Evolutionary conservation across 1,140 invertebrate species (phyloP), one percentile per base, ranked within the genome.

Genomic region (Trichoplusia ni): DNA sequence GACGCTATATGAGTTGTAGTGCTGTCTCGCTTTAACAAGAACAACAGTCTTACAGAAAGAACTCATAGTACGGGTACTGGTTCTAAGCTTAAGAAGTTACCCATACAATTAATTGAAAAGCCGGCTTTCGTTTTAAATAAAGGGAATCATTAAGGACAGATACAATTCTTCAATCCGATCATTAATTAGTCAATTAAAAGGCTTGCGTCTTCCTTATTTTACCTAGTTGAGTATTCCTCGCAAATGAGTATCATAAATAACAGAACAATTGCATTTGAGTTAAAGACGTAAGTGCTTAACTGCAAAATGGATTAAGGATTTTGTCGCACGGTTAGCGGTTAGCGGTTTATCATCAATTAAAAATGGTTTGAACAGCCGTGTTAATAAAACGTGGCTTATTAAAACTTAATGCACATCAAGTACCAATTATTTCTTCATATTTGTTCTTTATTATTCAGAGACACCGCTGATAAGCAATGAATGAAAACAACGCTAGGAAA

Each of bases 161-260:
- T 76, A 75, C 77, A 71, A 71, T 73, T 71, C 61, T 64, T 75
- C 67, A 71, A 66, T 67, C 58, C 61, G 49, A 68, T 77, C 72
- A 79, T 84, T 84, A 84, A 84, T 82, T 84, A 81, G 75, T 79
- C 76, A 82, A 81, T 84, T 84, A 81, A 82, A 77, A 61, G 38
- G 66, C 58, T n/a, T 44, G 56, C 67, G 68, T 51, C 68, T 79
- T 76, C 73, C 77, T 79, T 77, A 77, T 76, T 79, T 81, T 73
- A 73, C 74, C 68, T 73, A 67, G 64, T 63, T 53, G 54, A 46
- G 65, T 67, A 62, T 75, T 71, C 64, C 61, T 64, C 67, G 74
- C 73, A 75, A 81, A 74, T 79, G 69, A 62, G 35, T 37, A 14
- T 58, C 47, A 64, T 82, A 78, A 82, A 76, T 80, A 62, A 73